These are phyloP conservation scores for Entosphenus tridentatus DNA, from an alignment of 2,113 vertebrate species.

Conservation along the genomic window DNA sequence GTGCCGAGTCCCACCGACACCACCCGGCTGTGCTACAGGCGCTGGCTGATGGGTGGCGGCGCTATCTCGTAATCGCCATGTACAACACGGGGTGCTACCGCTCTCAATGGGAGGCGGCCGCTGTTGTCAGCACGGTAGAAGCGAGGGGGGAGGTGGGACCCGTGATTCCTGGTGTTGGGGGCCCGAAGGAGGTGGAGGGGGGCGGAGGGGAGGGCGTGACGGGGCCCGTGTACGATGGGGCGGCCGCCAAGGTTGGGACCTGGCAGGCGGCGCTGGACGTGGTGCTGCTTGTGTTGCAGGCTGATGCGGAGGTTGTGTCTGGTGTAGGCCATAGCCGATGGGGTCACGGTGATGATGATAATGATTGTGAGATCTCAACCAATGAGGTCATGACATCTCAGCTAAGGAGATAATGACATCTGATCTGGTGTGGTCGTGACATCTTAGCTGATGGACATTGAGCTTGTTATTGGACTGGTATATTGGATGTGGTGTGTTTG, in stretches of 20 bases:
- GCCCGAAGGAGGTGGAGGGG: neutral
- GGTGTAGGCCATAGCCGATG: neutral
- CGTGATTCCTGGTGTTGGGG: neutral
- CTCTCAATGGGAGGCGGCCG: too few relatives aligned
- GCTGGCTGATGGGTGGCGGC: neutral
- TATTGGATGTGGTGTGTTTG: too few relatives aligned
- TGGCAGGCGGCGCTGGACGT: constrained; percentile 1
- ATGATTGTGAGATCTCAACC: neutral
- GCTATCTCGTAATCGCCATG: neutral
- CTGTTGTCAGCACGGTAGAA: too few relatives aligned
- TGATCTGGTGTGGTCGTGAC: too few relatives aligned
- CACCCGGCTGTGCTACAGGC: neutral
- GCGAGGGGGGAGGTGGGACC: neutral
- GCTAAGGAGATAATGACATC: too few relatives aligned
- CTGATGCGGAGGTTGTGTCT: constrained; percentile 2
- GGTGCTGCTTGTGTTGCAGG: constrained; percentile 1
- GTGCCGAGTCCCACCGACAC: neutral
- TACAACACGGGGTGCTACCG: constrained; percentile 1
- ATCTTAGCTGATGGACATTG: too few relatives aligned
- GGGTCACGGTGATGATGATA: neutral
- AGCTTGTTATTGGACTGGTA: too few relatives aligned
- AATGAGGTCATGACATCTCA: too few relatives aligned
- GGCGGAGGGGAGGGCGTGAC: neutral
- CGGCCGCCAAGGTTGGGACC: neutral
- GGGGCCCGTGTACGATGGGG: neutral